These are phyloP conservation scores for Zoanthus sansibaricus DNA, from an alignment of 92 coral and sea anemone genomes.

Conservation along the genomic window DNA sequence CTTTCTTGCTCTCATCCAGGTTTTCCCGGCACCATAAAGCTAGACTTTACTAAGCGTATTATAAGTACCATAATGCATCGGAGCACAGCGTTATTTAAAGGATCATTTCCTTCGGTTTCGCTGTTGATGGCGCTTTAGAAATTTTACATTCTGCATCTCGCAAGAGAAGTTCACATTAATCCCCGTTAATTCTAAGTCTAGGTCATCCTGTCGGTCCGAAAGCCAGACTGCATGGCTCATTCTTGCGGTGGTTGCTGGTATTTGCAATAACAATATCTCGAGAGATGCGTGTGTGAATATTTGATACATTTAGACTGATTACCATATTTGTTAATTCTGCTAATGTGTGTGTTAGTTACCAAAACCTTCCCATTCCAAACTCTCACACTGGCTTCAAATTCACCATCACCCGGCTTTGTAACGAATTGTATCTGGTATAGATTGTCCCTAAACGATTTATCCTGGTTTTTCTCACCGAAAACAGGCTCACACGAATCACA, in stretches of 20 bases:
- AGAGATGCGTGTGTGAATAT: slow-evolving; percentile 64
- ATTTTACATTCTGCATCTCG: too few species aligned
- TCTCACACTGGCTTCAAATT: slow-evolving; percentile 82
- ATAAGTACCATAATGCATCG: too few species aligned
- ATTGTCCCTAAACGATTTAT: slow-evolving; percentile 66
- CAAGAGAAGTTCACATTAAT: background rate
- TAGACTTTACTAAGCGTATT: too few species aligned
- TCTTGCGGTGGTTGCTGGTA: background rate
- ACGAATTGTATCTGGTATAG: slow-evolving; percentile 83
- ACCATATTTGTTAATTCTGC: slow-evolving; percentile 73
- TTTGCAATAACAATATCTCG: slow-evolving; percentile 76
- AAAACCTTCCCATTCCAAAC: slow-evolving; percentile 51
- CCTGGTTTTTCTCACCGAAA: slow-evolving; percentile 62
- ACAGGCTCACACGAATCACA: slow-evolving; percentile 76
- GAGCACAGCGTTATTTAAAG: too few species aligned
- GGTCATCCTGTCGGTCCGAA: background rate
- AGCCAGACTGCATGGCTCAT: background rate
- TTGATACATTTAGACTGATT: slow-evolving; percentile 73
- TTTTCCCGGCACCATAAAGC: too few species aligned
- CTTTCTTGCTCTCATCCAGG: too few species aligned
- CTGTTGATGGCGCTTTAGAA: too few species aligned
- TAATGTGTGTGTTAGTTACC: slow-evolving; percentile 59
- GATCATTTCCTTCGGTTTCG: too few species aligned
- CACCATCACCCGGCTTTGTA: slow-evolving; percentile 79
- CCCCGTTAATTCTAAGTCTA: background rate